Base-by-base conservation (phyloP, 2,888 invertebrate species). In the Charanyca ferruginea region DNA sequence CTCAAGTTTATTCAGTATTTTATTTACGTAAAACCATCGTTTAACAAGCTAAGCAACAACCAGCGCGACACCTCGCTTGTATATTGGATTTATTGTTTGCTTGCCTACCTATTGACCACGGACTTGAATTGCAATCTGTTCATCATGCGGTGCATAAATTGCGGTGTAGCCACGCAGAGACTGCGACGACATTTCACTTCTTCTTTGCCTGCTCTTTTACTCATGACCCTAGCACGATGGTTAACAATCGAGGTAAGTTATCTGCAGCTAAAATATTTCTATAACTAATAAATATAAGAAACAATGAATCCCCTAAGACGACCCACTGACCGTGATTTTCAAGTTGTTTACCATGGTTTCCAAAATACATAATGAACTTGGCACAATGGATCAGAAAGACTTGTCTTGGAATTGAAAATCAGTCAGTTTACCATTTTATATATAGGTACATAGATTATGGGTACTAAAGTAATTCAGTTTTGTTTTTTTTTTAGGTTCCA, bases 1-100 rank as follows among this genome's bases (percentile, higher is more conserved):
- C n/a, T n/a, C n/a, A n/a, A n/a, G n/a, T n/a, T n/a, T n/a, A n/a
- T n/a, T n/a, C n/a, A n/a, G n/a, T n/a, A n/a, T n/a, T n/a, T n/a
- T n/a, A n/a, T n/a, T n/a, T n/a, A n/a, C n/a, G n/a, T n/a, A n/a
- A n/a, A n/a, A n/a, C n/a, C n/a, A n/a, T n/a, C n/a, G n/a, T n/a
- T n/a, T n/a, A n/a, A n/a, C n/a, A n/a, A n/a, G n/a, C n/a, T n/a
- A n/a, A n/a, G n/a, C n/a, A n/a, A n/a, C n/a, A n/a, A n/a, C n/a
- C n/a, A n/a, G 7, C n/a, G n/a, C n/a, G 42, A 42, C 42, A n/a
- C 47, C 47, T 47, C 13, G 47, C 47, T 47, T 47, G 47, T 47
- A 13, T 22, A 22, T 23, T 23, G 47, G 23, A 47, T 13, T 47
- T 47, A 47, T 47, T 47, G 23, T 47, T 23, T 47, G 23, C 23